Evolutionary conservation across 2,888 invertebrate species (phyloP).

Genomic region (Melinopterus prodromus): DNA sequence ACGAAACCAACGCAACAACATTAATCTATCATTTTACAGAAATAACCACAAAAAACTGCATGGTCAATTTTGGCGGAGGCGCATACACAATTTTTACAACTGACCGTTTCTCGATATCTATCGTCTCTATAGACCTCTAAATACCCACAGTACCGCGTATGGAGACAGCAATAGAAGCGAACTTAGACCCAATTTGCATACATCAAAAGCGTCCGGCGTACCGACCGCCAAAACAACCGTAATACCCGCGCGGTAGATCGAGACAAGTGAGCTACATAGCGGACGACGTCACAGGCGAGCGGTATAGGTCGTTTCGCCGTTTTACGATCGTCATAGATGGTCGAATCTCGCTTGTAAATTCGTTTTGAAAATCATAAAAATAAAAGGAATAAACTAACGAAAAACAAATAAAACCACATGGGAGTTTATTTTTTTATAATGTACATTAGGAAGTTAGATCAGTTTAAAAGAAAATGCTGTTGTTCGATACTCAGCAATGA

Average conservation of each 20-base stretch:
- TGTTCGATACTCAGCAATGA: too few relatives aligned
- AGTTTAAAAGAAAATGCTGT: too few relatives aligned
- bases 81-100: neutral
- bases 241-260: neutral
- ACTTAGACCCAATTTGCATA: neutral
- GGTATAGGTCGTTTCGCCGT: neutral
- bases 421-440: too few relatives aligned
- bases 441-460: too few relatives aligned
- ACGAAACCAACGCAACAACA: too few relatives aligned
- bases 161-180: neutral
- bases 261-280: neutral
- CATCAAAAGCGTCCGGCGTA: neutral
- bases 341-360: slow-evolving; percentile 4
- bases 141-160: neutral
- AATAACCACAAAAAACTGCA: neutral
- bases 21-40: neutral
- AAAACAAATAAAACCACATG: too few relatives aligned
- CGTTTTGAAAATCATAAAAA: too few relatives aligned
- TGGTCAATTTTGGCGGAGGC: neutral
- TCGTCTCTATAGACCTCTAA: neutral
- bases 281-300: neutral
- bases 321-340: neutral
- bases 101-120: neutral
- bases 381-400: too few relatives aligned
- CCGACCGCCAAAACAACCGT: neutral